Evolutionary conservation across 2,797 vertebrate species (phyloP).

Genomic region (Hafferia zeledoni): DNA sequence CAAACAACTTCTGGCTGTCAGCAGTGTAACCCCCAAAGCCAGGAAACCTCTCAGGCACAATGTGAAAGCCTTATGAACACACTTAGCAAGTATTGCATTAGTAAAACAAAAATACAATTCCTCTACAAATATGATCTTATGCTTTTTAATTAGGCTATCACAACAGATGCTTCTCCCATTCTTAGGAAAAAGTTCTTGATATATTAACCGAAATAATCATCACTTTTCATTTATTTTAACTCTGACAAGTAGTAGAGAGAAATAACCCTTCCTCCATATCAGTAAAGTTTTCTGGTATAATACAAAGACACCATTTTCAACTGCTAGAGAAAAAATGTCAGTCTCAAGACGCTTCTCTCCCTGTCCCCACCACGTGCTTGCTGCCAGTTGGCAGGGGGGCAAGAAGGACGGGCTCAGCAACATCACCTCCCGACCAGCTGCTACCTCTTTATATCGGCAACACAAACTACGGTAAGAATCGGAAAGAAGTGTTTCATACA

Average conservation of each 20-base stretch:
- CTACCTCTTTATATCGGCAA: too few species aligned
- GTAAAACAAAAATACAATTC: background rate
- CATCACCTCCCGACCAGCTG: background rate
- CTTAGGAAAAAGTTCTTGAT: background rate
- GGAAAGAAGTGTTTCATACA: background rate
- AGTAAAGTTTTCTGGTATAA: accelerated
- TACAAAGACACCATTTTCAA: background rate
- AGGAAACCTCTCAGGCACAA: background rate
- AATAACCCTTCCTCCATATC: accelerated
- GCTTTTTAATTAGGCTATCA: background rate
- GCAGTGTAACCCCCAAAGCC: background rate
- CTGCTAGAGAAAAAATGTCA: accelerated
- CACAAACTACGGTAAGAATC: background rate
- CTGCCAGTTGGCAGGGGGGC: background rate
- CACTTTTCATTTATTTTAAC: background rate
- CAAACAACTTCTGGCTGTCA: background rate
- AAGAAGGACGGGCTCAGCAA: background rate
- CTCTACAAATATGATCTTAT: background rate
- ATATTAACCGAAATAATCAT: accelerated
- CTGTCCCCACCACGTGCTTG: background rate
- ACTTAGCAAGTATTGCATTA: background rate
- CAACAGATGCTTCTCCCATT: background rate
- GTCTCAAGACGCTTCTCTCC: accelerated
- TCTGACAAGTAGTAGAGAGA: accelerated
- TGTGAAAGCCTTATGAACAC: accelerated